phyloP scores from a whole-genome alignment of 1,140 invertebrate genomes.

The Zaprionus tsacasi region DNA sequence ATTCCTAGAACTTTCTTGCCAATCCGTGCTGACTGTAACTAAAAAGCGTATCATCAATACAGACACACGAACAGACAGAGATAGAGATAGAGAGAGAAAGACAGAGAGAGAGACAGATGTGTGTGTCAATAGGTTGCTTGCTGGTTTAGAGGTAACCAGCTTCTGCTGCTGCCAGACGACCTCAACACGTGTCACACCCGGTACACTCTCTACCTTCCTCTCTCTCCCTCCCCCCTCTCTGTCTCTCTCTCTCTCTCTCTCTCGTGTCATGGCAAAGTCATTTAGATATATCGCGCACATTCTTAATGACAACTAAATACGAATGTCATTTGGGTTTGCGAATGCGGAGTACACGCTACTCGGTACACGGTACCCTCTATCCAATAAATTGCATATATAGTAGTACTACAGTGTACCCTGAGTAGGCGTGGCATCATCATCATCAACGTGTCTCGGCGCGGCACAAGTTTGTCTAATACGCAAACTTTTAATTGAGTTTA shows the following conservation, averaged over 20 bases:
- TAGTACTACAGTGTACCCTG: conserved; percentile 4
- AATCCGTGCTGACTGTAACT: conserved; percentile 19
- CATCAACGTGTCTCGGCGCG: conserved; percentile 37
- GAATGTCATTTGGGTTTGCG: conserved; percentile 62
- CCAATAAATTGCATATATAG: conserved; percentile 53
- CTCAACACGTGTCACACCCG: background rate
- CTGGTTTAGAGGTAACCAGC: background rate
- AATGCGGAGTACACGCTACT: conserved; percentile 6
- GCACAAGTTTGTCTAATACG: conserved; percentile 77
- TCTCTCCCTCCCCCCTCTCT: background rate
- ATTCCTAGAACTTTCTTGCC: background rate
- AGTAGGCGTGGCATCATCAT: conserved; percentile 26
- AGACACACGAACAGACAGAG: background rate
- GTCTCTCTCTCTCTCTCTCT: background rate
- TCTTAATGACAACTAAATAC: conserved; percentile 75
- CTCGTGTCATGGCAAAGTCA: conserved; percentile 40
- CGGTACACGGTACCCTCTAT: background rate
- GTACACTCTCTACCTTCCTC: too few relatives aligned
- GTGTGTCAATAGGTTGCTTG: conserved; percentile 73
- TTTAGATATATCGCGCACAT: conserved; percentile 65
- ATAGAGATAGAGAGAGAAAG: too few relatives aligned
- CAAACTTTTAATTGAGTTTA: conserved; percentile 81
- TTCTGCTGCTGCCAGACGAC: background rate
- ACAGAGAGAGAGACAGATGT: conserved; percentile 1
- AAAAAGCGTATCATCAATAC: conserved; percentile 61